Base-by-base conservation (phyloP, 1,140 invertebrate genomes). In the Lasioglossum albipes region DNA sequence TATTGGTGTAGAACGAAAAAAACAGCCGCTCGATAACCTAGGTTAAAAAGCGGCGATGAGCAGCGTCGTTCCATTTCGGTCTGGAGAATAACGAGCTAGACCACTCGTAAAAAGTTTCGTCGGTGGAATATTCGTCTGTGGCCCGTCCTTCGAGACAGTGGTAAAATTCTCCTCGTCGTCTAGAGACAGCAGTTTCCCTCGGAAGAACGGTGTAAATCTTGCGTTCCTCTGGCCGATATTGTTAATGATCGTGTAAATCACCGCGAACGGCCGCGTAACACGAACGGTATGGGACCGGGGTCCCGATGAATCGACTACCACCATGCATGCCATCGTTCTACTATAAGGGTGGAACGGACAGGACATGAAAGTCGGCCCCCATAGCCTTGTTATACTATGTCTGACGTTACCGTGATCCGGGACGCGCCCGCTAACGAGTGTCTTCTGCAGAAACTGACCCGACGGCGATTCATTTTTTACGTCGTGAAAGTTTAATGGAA, bases 161-260 rank as follows among this genome's bases (percentile, higher is more conserved):
- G 59, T 79, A 75, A 64, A 74, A 69, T 68, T 62, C 68, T 78
- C 3, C 45, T 49, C 10, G 10, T 10, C 2, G 45, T 13, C 75
- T 64, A 42, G 74, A 78, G 70, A 85, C 84, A 84, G 83, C 70
- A 82, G 83, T 84, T 70, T 80, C 75, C 71, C 75, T 54, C 45
- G 45, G 45, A 57, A 65, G 76, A 86, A 85, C 76, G 68, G 81
- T 77, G 84, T 87, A 86, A 86, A 87, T 87, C 84, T 86, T 73
- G 66, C 64, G 61, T 64, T 65, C 36, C 82, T 72, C 62, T 42
- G 59, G 59, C 22, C 27, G 61, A 67, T 84, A 86, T 86, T 84
- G 81, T 87, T 87, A 86, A 87, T 86, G 85, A 87, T 83, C 82
- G 85, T 86, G 85, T 87, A 87, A 87, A 87, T 87, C 84, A 87